Base-by-base conservation (phyloP, 2,797 vertebrate genomes). In the Xenops minutus region DNA sequence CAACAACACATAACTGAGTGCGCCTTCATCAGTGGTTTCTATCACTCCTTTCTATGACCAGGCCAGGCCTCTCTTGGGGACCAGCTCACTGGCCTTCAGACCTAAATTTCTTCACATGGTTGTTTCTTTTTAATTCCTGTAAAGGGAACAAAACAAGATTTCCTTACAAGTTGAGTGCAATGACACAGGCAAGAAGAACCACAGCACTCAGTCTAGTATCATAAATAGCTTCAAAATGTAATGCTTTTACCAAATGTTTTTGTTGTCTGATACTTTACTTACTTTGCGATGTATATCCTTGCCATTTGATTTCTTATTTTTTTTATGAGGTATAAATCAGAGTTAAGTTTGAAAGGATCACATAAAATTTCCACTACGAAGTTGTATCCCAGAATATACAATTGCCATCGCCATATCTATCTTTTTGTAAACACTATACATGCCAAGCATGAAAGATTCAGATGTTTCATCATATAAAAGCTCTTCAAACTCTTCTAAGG, bases 121-220 rank as follows among this genome's bases (percentile, higher is more conserved):
- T 93, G 21, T 61, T 92, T 85, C 90, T 66, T 92, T 93, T 74
- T 80, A 94, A 77, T 92, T 92, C 48, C 78, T 71, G 72, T 67
- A 92, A 97, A 92, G 68, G 67, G 89, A 95, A 92, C 41, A 96
- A 96, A 94, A 81, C 54, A 46, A 43, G 14, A 44, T 80, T 94
- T 24, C 26, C 85, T 91, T 91, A 88, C 66, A 93, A 89, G 36
- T 3, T 27, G 10, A 58, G 44, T 59, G 18, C 84, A 96, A 85
- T 56, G 36, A 83, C 62, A 63, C 24, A 23, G 74, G 82, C 85
- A 83, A 97, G 77, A 93, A 64, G 79, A 92, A 85, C 56, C 32
- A 10, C 68, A 68, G 82, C 63, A 24, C 23, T 67, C 52, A 29
- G 73, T 86, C 96, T 51, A 71, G 34, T 52, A 48, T 72, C 85